Evolutionary conservation across 2,888 invertebrate species (phyloP), one percentile per base, ranked within the genome.

Genomic region (Epistrophe grossulariae): DNA sequence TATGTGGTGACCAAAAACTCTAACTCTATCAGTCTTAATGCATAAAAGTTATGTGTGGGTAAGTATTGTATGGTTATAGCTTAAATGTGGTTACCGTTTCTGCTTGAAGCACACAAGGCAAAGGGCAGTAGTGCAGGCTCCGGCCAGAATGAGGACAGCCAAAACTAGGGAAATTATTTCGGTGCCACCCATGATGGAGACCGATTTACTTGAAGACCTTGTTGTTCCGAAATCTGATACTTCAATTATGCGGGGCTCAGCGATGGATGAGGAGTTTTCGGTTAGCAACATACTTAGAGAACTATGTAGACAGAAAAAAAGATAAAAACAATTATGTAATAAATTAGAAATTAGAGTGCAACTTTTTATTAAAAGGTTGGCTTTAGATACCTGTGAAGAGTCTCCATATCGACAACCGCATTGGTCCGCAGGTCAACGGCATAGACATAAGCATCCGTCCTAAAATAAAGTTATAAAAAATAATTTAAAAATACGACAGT

Each of bases 371-470:
- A 17, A 78, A 73, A 74, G 71, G 77, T 64, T n/a, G n/a, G 6
- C 2, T 24, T 24, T 24, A 24, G 50, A 94, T 94, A 97, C 97
- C 94, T 95, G 92, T 96, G 96, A 40, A 97, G 92, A 7, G 95
- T 94, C 80, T 96, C 96, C 94, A 96, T 96, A 90, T 97, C 97
- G 60, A 97, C 95, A 77, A 98, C 95, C 0, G 96, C 95, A 90
- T 97, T 97, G 7, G 96, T 95, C 89, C 95, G 94, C 1, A 96
- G 96, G 93, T 97, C 97, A 24, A 98, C 96, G 3, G 96, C 97
- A 90, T 97, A 98, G 80, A 98, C 94, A 90, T 97, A 97, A 93
- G 97, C 94, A 90, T 97, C 97, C 31, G 97, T 97, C 70, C 97
- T 97, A 93, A 88, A 94, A 94, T 83, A 77, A 88, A 88, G 88